Evolutionary conservation across 2,113 vertebrate species (phyloP).

Genomic region (Alaudala cheleensis): DNA sequence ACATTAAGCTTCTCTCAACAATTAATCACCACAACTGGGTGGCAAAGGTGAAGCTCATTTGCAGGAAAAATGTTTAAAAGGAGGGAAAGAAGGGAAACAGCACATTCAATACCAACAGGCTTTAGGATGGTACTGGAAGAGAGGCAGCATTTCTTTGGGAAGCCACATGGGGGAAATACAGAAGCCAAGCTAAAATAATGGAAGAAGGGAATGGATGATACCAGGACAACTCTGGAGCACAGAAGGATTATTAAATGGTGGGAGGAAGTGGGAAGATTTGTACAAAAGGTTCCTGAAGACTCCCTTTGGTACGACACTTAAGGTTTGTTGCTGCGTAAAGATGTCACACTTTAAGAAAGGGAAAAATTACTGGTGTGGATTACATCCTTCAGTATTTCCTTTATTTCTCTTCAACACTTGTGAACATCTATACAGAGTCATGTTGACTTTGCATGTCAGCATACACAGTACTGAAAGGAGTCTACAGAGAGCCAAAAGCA

Average conservation of each 20-base stretch:
- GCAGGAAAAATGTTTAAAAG: not conserved
- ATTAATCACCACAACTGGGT: not conserved
- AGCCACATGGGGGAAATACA: not conserved
- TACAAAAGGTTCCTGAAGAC: slow-evolving; percentile 6
- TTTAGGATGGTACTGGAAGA: not conserved
- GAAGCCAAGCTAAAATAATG: not conserved
- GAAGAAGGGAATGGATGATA: slow-evolving; percentile 6
- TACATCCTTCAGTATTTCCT: not conserved
- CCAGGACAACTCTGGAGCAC: not conserved
- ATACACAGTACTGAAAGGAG: not conserved
- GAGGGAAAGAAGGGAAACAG: not conserved
- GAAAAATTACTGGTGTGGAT: not conserved
- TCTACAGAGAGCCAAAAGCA: not conserved
- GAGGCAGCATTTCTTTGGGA: not conserved
- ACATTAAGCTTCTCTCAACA: not conserved
- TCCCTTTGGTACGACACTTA: not conserved
- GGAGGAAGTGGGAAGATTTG: not conserved
- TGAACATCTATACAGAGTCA: not conserved
- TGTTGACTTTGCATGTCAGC: not conserved
- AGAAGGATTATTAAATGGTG: slow-evolving; percentile 18
- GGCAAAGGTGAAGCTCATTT: not conserved
- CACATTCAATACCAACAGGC: not conserved
- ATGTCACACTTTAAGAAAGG: not conserved
- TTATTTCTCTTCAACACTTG: not conserved
- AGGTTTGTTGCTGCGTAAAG: not conserved